Conservation (phyloP, 2,113 vertebrate genomes). For the Leptodactylus fuscus region DNA sequence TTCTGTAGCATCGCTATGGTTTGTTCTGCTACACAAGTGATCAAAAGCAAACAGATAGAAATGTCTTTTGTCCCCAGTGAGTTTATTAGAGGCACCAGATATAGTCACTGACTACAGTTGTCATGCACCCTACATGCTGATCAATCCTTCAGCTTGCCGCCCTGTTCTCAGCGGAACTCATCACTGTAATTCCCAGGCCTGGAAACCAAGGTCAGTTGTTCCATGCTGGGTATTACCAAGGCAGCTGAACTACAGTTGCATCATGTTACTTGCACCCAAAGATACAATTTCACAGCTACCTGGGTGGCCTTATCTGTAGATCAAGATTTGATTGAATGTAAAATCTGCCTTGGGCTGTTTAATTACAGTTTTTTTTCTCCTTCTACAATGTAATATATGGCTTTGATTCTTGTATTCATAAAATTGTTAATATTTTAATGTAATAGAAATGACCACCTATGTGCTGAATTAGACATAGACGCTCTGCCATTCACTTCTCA, state of each 20-base stretch:
- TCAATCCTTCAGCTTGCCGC: conserved; percentile 43
- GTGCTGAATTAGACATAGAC: not conserved
- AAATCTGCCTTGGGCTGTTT: not conserved
- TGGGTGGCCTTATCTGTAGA: conserved; percentile 2
- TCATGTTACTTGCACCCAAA: conserved; percentile 28
- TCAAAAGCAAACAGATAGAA: conserved; percentile 3
- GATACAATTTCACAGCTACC: not conserved
- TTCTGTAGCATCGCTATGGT: not conserved
- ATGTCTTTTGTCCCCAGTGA: conserved; percentile 31
- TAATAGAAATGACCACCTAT: not conserved
- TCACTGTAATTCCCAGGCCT: conserved; percentile 44
- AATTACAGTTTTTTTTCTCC: not conserved
- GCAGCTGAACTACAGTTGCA: conserved; percentile 24
- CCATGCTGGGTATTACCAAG: conserved; percentile 3
- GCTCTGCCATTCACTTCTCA: not conserved
- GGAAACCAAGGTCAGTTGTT: conserved; percentile 52
- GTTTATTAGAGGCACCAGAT: conserved; percentile 53
- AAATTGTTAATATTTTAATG: not conserved
- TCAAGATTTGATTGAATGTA: not conserved
- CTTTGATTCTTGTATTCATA: not conserved
- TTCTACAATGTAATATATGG: not conserved
- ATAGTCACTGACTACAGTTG: conserved; percentile 24
- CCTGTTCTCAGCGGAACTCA: conserved; percentile 44
- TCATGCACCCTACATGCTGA: conserved; percentile 26
- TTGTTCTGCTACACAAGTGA: conserved; percentile 5